Conservation (phyloP, 2,113 vertebrate species). For the Heloderma charlesbogerti region DNA sequence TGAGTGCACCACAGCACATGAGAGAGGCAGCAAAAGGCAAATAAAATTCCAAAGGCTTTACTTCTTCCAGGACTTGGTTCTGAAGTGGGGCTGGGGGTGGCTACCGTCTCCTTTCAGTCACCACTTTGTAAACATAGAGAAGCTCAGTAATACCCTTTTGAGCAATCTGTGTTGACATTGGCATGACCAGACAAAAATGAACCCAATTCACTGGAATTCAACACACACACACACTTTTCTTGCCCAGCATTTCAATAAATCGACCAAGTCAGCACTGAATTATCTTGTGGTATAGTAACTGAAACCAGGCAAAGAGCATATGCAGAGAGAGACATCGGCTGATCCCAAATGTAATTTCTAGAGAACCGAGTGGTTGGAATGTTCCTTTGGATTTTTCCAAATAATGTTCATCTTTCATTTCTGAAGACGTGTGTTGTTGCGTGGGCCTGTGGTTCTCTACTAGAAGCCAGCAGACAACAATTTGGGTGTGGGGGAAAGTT, state of each 20-base stretch:
- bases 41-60: slow-evolving; percentile 13
- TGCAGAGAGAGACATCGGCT: not conserved
- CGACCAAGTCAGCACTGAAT: not conserved
- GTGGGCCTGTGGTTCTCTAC: not conserved
- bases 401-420: not conserved
- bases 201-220: slow-evolving; percentile 21
- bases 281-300: not conserved
- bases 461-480: not conserved
- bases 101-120: not conserved
- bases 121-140: not conserved
- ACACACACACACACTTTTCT: too few species aligned
- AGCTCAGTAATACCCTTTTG: slow-evolving; percentile 4
- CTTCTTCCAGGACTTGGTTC: not conserved
- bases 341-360: not conserved
- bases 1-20: not conserved
- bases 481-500: too few species aligned
- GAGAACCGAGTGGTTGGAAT: not conserved
- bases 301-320: not conserved
- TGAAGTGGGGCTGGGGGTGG: not conserved
- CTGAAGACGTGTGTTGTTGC: not conserved
- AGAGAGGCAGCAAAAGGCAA: not conserved
- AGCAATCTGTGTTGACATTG: not conserved
- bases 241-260: not conserved
- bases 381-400: not conserved
- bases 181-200: slow-evolving; percentile 24